Conservation (phyloP, 64 coral and sea anemone genomes). For the Catalaphyllia jardinei region DNA sequence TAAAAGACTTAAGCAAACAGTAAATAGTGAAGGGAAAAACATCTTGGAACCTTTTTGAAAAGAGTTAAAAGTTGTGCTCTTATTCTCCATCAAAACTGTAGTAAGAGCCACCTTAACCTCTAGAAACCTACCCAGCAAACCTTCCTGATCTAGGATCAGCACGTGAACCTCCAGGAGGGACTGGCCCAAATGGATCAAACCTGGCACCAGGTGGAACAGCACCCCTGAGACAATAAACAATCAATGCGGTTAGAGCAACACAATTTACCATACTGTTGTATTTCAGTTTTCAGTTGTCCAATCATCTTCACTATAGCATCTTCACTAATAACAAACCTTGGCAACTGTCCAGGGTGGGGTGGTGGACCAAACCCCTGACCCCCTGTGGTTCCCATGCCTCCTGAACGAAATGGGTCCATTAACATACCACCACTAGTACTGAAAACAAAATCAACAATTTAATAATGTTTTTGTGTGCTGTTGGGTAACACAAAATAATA, state of each 20-base stretch:
- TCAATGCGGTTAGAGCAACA: no score
- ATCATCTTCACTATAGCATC: no score
- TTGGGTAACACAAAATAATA: no score
- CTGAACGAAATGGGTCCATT: conserved; percentile 94
- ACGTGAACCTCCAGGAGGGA: conserved; percentile 64
- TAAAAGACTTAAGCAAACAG: no score
- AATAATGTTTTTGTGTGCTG: no score
- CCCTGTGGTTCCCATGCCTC: conserved; percentile 41
- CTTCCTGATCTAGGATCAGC: conserved; percentile 67
- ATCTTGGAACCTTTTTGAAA: no score
- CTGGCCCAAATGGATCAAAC: conserved; percentile 98
- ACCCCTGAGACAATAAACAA: conserved; percentile 33
- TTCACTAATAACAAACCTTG: conserved; percentile 38
- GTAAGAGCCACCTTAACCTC: no score
- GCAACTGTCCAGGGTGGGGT: conserved; percentile 76
- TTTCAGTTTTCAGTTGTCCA: no score
- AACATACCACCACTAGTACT: conserved; percentile 88
- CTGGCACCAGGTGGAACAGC: conserved; percentile 91
- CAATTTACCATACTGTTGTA: no score
- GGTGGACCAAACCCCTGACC: conserved; percentile 48
- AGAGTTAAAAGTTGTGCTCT: no score
- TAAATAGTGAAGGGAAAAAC: no score
- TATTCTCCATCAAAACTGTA: no score
- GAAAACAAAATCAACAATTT: neutral
- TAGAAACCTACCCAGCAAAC: conserved; percentile 80